A percentile compares a stretch with the other conserved stretches of the same genome.
Evolutionary conservation across 2,113 vertebrate genomes (phyloP).

Genomic region (Plecturocebus donacophilus): DNA sequence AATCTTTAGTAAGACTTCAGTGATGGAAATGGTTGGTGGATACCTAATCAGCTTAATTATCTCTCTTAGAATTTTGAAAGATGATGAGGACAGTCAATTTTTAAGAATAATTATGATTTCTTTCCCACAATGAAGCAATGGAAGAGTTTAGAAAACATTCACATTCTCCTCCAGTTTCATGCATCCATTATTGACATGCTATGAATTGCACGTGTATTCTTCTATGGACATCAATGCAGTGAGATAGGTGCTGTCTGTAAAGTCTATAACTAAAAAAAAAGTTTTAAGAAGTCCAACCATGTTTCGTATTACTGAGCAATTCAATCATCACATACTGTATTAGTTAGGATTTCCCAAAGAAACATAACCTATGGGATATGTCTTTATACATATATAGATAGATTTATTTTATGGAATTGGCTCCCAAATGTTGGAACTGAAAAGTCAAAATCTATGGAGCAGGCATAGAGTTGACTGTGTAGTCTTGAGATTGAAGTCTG

Average conservation of each 20-base stretch:
- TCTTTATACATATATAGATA: background rate
- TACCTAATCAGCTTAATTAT: background rate
- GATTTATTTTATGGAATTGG: background rate
- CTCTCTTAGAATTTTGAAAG: background rate
- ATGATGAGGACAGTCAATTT: background rate
- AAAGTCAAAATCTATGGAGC: background rate
- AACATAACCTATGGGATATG: background rate
- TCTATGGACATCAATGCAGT: background rate
- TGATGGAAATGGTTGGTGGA: background rate
- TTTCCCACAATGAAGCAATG: background rate
- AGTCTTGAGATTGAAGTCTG: background rate
- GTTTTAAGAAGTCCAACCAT: background rate
- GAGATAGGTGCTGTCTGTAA: background rate
- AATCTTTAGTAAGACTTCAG: background rate
- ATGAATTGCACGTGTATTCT: background rate
- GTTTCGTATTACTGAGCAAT: background rate
- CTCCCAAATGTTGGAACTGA: background rate
- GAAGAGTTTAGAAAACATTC: background rate
- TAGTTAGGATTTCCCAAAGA: background rate
- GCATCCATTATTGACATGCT: background rate
- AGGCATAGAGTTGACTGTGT: background rate
- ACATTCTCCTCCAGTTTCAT: too few relatives aligned
- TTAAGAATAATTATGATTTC: background rate
- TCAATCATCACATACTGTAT: background rate
- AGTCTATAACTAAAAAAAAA: too few relatives aligned